Evolutionary conservation across 2,888 invertebrate species (phyloP).

Genomic region (Perithous albicinctus): DNA sequence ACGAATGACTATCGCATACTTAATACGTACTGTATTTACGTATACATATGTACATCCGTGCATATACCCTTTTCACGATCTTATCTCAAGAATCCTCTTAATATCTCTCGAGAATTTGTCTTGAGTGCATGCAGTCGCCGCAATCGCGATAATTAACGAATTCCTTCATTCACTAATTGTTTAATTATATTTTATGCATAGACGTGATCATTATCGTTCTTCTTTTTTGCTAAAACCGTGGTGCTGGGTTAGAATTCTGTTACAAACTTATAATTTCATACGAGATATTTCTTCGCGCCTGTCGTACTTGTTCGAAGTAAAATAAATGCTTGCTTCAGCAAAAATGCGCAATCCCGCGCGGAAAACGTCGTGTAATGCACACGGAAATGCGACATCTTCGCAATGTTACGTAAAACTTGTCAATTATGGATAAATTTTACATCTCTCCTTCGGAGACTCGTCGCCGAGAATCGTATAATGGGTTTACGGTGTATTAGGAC

Average conservation of each 20-base stretch:
- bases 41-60: background rate
- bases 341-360: background rate
- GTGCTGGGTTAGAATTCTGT: background rate
- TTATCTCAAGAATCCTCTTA: background rate
- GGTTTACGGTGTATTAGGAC: background rate
- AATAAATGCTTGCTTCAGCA: background rate
- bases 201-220: background rate
- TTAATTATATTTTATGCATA: background rate
- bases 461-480: background rate
- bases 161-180: background rate
- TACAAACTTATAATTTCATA: background rate
- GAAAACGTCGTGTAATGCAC: background rate
- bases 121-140: background rate
- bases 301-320: background rate
- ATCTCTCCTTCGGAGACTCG: background rate
- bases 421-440: slow-evolving; percentile 8
- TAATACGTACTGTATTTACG: background rate
- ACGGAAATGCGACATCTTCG: slow-evolving; percentile 2
- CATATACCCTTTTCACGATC: slow-evolving; percentile 3
- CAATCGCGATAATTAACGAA: background rate
- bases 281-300: background rate
- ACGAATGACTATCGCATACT: background rate
- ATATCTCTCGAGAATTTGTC: background rate
- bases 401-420: slow-evolving; percentile 7
- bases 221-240: background rate